phyloP scores from a whole-genome alignment of 1,140 invertebrate species.

The Diuraphis noxia region DNA sequence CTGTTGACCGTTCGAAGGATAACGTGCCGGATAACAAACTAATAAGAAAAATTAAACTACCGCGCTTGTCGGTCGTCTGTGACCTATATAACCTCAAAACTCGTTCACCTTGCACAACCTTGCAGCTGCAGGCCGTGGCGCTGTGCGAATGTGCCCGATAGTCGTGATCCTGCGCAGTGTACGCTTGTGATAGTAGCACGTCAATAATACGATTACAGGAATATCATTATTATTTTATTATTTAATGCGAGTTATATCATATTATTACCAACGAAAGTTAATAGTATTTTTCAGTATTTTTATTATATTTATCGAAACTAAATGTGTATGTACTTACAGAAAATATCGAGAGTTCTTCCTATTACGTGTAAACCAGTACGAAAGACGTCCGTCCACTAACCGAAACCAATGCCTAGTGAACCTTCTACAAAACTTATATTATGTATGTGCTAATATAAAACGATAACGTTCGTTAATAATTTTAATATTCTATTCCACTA shows the following conservation, averaged over 20 bases:
- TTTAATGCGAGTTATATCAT: neutral
- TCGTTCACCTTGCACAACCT: conserved; percentile 50
- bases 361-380: neutral
- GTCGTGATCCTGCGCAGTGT: neutral
- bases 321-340: neutral
- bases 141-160: neutral
- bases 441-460: conserved; percentile 45
- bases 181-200: conserved; percentile 20
- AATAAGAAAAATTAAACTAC: conserved; percentile 32
- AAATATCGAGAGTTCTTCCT: neutral
- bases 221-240: conserved; percentile 17
- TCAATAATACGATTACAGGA: conserved; percentile 25
- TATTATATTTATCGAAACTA: neutral
- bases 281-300: neutral
- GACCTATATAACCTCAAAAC: conserved; percentile 53
- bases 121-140: too few relatives aligned
- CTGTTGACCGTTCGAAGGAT: conserved; percentile 1
- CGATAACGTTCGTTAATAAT: conserved; percentile 50
- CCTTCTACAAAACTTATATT: conserved; percentile 17
- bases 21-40: conserved; percentile 21
- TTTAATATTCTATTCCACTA: conserved; percentile 1
- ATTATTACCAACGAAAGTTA: neutral
- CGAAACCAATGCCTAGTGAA: conserved; percentile 44
- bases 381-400: conserved; percentile 16
- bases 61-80: neutral